These are phyloP conservation scores for Lasioglossum pauxillum DNA, from an alignment of 2,888 invertebrate species.

Conservation along the genomic window DNA sequence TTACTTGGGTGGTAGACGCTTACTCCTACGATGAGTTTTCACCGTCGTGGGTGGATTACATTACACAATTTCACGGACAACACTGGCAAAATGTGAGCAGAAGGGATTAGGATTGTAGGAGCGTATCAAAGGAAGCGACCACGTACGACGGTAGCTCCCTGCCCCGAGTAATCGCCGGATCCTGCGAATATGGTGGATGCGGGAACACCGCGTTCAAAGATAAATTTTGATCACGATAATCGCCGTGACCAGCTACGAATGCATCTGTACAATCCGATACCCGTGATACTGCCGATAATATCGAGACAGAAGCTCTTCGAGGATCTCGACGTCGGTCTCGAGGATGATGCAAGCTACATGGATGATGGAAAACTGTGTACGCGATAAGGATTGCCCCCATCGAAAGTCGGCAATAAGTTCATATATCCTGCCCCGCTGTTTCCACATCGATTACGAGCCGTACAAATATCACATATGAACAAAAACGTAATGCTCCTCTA, in stretches of 20 bases:
- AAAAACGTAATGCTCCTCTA: too few relatives aligned
- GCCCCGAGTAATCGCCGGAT: constrained; percentile 50
- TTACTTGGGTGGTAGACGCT: constrained; percentile 6
- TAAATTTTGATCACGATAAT: constrained; percentile 54
- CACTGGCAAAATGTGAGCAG: constrained; percentile 41
- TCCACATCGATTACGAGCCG: background rate
- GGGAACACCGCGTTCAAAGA: constrained; percentile 36
- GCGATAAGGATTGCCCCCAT: background rate
- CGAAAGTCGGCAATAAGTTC: background rate
- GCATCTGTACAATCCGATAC: constrained; percentile 36
- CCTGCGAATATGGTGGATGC: constrained; percentile 38
- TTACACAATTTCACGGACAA: constrained; percentile 57
- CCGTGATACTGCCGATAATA: constrained; percentile 12
- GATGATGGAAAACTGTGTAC: background rate
- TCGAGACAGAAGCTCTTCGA: background rate
- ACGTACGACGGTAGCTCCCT: constrained; percentile 36
- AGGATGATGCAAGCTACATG: background rate
- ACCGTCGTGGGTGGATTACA: constrained; percentile 55
- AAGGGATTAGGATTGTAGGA: constrained; percentile 55
- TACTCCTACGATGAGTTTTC: constrained; percentile 22
- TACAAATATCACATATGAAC: too few relatives aligned
- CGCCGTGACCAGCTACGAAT: constrained; percentile 38
- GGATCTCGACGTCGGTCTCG: background rate
- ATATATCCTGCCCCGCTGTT: background rate
- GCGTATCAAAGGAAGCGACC: constrained; percentile 57